Percentiles rank a stretch among this genome's conserved stretches.
phyloP scores from a whole-genome alignment of 2,113 vertebrate species.

The Dunckerocampus dactyliophorus region DNA sequence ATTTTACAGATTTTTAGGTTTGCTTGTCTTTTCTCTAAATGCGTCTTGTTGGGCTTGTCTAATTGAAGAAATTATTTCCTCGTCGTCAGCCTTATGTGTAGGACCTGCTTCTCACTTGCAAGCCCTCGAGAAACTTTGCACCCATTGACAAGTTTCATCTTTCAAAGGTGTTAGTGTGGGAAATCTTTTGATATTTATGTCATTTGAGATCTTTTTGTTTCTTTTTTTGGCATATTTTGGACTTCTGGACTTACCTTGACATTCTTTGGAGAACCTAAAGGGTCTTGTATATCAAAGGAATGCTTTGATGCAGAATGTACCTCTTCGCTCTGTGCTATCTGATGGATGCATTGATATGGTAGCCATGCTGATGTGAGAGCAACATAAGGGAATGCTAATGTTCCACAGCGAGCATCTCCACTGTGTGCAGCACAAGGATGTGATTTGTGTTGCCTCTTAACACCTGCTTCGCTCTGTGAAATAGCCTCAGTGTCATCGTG shows the following conservation, averaged over 20 bases:
- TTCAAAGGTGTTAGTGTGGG: slow-evolving; percentile 15
- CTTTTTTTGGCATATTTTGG: background rate
- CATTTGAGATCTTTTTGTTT: background rate
- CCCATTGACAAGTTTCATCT: slow-evolving; percentile 18
- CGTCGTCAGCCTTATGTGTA: slow-evolving; percentile 38
- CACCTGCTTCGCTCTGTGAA: slow-evolving; percentile 62
- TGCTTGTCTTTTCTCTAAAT: slow-evolving; percentile 4
- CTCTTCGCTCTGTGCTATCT: background rate
- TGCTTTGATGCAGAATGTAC: background rate
- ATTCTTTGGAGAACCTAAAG: background rate
- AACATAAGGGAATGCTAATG: slow-evolving; percentile 65
- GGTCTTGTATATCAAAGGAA: background rate
- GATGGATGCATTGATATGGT: slow-evolving; percentile 26
- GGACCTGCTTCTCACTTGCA: slow-evolving; percentile 41
- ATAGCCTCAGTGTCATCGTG: slow-evolving; percentile 52
- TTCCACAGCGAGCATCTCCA: slow-evolving; percentile 35
- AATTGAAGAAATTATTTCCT: slow-evolving; percentile 24
- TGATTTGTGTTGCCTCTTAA: slow-evolving; percentile 58
- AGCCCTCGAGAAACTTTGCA: slow-evolving; percentile 39
- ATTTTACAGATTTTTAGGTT: slow-evolving; percentile 5
- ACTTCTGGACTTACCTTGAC: background rate
- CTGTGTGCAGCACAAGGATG: slow-evolving; percentile 59
- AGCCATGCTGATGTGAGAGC: slow-evolving; percentile 35
- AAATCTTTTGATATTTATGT: background rate
- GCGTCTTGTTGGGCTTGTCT: slow-evolving; percentile 15